Percentiles rank a stretch among this genome's conserved stretches.
Conservation (phyloP, 2,113 vertebrate species). For the Platichthys flesus region DNA sequence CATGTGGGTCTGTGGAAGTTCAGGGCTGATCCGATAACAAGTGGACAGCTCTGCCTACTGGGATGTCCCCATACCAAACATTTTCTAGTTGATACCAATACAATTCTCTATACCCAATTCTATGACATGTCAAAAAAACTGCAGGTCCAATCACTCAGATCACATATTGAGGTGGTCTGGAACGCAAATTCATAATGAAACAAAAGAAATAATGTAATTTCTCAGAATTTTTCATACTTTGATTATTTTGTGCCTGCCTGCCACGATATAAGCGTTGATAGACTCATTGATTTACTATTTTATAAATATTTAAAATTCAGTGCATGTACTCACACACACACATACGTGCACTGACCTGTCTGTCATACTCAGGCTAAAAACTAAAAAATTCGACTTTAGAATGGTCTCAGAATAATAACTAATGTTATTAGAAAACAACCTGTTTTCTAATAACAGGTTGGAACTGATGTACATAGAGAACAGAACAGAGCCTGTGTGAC, state of each 20-base stretch:
- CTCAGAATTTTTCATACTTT: background rate
- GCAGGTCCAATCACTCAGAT: too few relatives aligned
- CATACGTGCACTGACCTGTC: background rate
- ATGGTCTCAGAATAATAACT: background rate
- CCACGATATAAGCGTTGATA: background rate
- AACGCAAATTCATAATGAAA: background rate
- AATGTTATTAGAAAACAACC: too few relatives aligned
- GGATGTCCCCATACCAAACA: too few relatives aligned
- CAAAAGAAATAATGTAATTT: background rate
- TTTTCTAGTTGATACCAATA: too few relatives aligned
- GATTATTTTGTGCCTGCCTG: background rate
- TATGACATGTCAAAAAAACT: too few relatives aligned
- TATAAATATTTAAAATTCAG: background rate
- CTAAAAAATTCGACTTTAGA: background rate
- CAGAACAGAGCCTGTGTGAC: background rate
- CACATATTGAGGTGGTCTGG: too few relatives aligned
- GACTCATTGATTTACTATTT: background rate
- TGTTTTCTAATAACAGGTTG: background rate
- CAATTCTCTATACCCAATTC: too few relatives aligned
- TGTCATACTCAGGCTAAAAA: background rate
- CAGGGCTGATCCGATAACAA: background rate
- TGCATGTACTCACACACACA: background rate
- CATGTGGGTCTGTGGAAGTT: slow-evolving; percentile 14
- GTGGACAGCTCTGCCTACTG: too few relatives aligned
- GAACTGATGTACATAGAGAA: background rate